These are phyloP conservation scores for Heteromyza rotundicornis DNA, from an alignment of 2,888 invertebrate species.

Conservation along the genomic window DNA sequence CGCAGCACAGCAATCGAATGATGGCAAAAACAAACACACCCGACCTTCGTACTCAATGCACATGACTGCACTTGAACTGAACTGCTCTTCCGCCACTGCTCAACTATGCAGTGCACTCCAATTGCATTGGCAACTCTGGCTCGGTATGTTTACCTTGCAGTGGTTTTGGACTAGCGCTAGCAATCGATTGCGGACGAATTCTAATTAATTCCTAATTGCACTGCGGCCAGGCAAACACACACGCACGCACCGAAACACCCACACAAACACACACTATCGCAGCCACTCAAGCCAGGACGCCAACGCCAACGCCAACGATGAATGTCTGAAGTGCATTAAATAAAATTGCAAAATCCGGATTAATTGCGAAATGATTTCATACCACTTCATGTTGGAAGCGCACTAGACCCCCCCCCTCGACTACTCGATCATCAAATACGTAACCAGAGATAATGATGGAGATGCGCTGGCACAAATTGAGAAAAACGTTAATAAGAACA, in stretches of 20 bases:
- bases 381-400: too few species aligned
- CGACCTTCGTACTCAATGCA: not conserved
- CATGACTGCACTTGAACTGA: not conserved
- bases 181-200: slow-evolving; percentile 6
- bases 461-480: too few species aligned
- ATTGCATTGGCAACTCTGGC: too few species aligned
- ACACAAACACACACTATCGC: not conserved
- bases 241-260: not conserved
- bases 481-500: too few species aligned
- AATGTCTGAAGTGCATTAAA: not conserved
- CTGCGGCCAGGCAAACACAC: slow-evolving; percentile 1
- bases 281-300: not conserved
- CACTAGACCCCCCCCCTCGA: too few species aligned
- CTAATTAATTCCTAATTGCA: slow-evolving; percentile 17
- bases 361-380: not conserved
- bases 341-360: not conserved
- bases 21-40: not conserved
- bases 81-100: not conserved
- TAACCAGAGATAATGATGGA: too few species aligned
- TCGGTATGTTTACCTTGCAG: not conserved
- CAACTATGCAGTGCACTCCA: too few species aligned
- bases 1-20: too few species aligned
- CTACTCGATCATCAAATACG: too few species aligned
- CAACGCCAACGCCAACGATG: not conserved
- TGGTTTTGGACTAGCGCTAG: slow-evolving; percentile 10